Evolutionary conservation across 2,888 invertebrate species (phyloP).

Genomic region (Congeria kusceri): DNA sequence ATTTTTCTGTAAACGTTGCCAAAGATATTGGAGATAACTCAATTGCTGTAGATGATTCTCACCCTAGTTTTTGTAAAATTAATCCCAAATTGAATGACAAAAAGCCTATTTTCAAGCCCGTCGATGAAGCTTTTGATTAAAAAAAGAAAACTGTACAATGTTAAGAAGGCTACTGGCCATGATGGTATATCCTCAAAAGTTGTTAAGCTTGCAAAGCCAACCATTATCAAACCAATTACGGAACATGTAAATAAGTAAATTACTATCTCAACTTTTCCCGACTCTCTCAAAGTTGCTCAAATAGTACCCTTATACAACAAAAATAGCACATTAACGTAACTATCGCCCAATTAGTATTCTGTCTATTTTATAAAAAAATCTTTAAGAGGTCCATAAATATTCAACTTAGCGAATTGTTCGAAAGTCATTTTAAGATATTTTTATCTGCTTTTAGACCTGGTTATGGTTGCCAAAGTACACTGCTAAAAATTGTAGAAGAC

Average conservation of each 20-base stretch:
- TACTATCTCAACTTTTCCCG: not conserved
- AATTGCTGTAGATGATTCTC: constrained; percentile 6
- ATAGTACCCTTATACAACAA: not conserved
- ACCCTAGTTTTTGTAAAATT: constrained; percentile 19
- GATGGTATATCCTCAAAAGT: not conserved
- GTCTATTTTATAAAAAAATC: not conserved
- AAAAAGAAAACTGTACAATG: not conserved
- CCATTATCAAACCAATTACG: not conserved
- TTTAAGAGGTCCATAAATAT: not conserved
- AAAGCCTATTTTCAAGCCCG: too few species aligned
- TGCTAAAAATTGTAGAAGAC: not conserved
- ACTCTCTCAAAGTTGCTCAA: not conserved
- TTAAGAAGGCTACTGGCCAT: not conserved
- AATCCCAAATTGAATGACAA: not conserved
- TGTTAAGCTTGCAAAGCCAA: not conserved
- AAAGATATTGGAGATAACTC: constrained; percentile 1
- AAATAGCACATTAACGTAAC: not conserved
- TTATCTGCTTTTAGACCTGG: not conserved
- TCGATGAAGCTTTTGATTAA: too few species aligned
- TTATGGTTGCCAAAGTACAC: not conserved
- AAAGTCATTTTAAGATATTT: not conserved
- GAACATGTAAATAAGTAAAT: not conserved
- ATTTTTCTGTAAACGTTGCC: constrained; percentile 28
- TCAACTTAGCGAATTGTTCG: not conserved
- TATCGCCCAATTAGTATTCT: not conserved